These are phyloP conservation scores for Eleginops maclovinus DNA, from an alignment of 2,113 vertebrate species.

Conservation along the genomic window DNA sequence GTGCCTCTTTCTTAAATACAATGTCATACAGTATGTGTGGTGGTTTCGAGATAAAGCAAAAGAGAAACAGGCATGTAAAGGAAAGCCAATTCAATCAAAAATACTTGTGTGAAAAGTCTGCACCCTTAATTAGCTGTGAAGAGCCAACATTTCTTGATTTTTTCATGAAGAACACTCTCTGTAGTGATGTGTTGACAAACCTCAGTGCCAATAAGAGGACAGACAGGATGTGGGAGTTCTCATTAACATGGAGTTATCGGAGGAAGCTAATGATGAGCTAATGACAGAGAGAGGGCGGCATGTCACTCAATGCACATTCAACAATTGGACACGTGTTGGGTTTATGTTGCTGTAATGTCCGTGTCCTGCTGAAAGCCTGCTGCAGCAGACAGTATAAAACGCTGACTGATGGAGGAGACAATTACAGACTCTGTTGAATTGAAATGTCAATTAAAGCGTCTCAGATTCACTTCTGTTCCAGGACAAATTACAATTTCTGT, in stretches of 20 bases:
- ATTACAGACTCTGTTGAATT: conserved; percentile 64
- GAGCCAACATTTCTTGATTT: conserved; percentile 40
- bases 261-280: conserved; percentile 74
- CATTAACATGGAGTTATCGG: conserved; percentile 76
- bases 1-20: neutral
- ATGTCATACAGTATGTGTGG: neutral
- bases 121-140: conserved; percentile 59
- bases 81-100: conserved; percentile 51
- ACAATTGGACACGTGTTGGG: conserved; percentile 78
- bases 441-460: conserved; percentile 59
- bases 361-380: conserved; percentile 57
- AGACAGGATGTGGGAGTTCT: conserved; percentile 70
- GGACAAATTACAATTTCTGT: conserved; percentile 59
- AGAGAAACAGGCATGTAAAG: neutral
- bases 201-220: conserved; percentile 59
- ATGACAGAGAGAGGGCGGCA: conserved; percentile 72
- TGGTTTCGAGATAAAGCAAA: neutral
- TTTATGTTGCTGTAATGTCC: conserved; percentile 59
- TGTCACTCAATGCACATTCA: conserved; percentile 78
- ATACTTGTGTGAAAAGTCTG: conserved; percentile 34
- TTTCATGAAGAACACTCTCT: neutral
- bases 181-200: conserved; percentile 3
- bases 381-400: conserved; percentile 32
- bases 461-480: conserved; percentile 56
- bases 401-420: conserved; percentile 51